Evolutionary conservation across 2,113 vertebrate species (phyloP).

Genomic region (Thunnus maccoyii): DNA sequence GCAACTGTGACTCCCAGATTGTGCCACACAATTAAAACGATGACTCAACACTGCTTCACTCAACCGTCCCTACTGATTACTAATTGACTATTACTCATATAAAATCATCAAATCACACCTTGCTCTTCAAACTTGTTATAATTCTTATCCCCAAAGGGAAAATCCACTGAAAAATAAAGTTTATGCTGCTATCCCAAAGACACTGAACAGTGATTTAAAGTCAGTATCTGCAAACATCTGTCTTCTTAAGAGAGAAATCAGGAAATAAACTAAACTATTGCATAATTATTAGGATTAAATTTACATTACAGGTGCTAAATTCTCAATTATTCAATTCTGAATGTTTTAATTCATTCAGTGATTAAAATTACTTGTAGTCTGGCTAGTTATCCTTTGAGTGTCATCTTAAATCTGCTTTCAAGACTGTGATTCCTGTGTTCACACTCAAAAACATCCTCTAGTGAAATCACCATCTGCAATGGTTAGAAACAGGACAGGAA

Average conservation of each 20-base stretch:
- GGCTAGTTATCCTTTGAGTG: too few species aligned
- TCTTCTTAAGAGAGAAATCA: not conserved
- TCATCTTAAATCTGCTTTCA: too few species aligned
- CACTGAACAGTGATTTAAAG: not conserved
- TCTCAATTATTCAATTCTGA: too few species aligned
- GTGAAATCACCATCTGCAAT: constrained; percentile 16
- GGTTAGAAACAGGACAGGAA: constrained; percentile 35
- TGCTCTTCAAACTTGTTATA: not conserved
- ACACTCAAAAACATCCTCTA: too few species aligned
- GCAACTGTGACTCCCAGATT: too few species aligned
- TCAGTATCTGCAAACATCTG: not conserved
- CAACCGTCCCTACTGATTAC: constrained; percentile 10
- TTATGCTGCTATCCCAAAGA: not conserved
- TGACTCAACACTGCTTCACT: constrained; percentile 22
- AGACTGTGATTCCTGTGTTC: too few species aligned
- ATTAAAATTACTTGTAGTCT: too few species aligned
- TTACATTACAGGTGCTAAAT: too few species aligned
- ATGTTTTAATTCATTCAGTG: too few species aligned
- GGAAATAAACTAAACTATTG: not conserved
- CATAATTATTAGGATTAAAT: too few species aligned
- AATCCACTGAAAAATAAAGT: not conserved
- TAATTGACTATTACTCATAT: constrained; percentile 29
- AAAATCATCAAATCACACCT: not conserved
- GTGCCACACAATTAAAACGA: not conserved
- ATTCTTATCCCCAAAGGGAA: not conserved